Conservation (phyloP, 2,113 vertebrate genomes). For the Tenrec ecaudatus region DNA sequence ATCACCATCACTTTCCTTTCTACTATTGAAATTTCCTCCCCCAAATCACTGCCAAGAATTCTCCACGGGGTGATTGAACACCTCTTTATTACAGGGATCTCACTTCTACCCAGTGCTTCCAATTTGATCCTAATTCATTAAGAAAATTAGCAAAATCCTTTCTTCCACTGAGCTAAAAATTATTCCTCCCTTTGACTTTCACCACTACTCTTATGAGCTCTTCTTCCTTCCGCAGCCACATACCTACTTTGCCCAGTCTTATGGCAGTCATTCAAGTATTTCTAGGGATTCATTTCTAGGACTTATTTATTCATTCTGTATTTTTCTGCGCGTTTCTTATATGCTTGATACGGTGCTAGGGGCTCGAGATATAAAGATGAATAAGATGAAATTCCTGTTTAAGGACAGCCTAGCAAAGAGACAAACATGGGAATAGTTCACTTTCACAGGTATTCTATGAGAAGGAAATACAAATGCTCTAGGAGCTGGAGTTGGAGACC, state of each 20-base stretch:
- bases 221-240: slow-evolving; percentile 12
- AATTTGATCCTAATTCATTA: neutral
- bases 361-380: slow-evolving; percentile 3
- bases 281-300: neutral
- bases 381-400: neutral
- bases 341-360: neutral
- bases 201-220: neutral
- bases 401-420: slow-evolving; percentile 36
- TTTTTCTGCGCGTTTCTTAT: neutral
- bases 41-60: slow-evolving; percentile 1
- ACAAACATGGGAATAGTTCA: neutral
- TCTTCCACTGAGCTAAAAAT: slow-evolving; percentile 55
- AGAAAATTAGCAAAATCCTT: slow-evolving; percentile 37
- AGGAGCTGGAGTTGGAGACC: neutral
- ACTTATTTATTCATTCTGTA: slow-evolving; percentile 9
- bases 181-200: neutral
- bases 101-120: neutral
- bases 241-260: slow-evolving; percentile 10
- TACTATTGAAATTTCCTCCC: neutral
- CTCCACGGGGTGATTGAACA: neutral
- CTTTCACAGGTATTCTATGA: neutral
- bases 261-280: slow-evolving; percentile 12
- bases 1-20: neutral
- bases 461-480: neutral
- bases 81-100: neutral